Percentiles rank a stretch among this genome's conserved stretches.
phyloP scores from a whole-genome alignment of 2,888 invertebrate genomes.

The Epinotia demarniana region DNA sequence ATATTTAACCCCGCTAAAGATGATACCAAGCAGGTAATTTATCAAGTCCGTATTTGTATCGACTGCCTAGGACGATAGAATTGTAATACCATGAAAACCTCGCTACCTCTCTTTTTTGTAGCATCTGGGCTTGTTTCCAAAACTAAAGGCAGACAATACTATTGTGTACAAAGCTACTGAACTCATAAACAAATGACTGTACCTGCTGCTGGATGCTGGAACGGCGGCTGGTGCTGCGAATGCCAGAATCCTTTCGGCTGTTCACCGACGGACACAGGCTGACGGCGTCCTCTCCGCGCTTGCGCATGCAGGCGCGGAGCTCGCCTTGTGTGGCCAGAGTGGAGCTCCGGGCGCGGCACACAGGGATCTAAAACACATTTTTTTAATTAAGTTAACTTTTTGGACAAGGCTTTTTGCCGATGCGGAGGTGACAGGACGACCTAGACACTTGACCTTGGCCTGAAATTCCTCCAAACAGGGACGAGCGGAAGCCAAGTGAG shows the following conservation, averaged over 20 bases:
- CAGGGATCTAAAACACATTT: conserved; percentile 65
- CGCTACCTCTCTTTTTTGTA: too few relatives aligned
- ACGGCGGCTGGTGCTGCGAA: conserved; percentile 92
- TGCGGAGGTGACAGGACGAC: too few relatives aligned
- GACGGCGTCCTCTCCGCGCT: conserved; percentile 86
- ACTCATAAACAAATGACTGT: background rate
- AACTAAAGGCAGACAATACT: too few relatives aligned
- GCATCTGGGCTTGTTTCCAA: too few relatives aligned
- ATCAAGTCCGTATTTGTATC: background rate
- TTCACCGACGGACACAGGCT: conserved; percentile 91
- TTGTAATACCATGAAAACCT: background rate
- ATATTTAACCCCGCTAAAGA: too few relatives aligned
- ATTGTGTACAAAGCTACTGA: too few relatives aligned
- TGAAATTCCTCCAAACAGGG: too few relatives aligned
- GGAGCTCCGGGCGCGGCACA: conserved; percentile 79
- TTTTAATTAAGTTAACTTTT: background rate
- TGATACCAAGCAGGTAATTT: background rate
- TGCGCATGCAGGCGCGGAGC: conserved; percentile 61
- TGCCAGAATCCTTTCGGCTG: conserved; percentile 95
- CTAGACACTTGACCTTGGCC: too few relatives aligned
- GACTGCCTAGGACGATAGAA: background rate
- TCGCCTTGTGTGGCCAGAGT: conserved; percentile 78
- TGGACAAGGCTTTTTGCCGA: too few relatives aligned
- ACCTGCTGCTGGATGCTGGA: conserved; percentile 95
- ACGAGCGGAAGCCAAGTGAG: too few relatives aligned